phyloP scores from a whole-genome alignment of 2,797 vertebrate genomes.

The Cichlasoma orientale region DNA sequence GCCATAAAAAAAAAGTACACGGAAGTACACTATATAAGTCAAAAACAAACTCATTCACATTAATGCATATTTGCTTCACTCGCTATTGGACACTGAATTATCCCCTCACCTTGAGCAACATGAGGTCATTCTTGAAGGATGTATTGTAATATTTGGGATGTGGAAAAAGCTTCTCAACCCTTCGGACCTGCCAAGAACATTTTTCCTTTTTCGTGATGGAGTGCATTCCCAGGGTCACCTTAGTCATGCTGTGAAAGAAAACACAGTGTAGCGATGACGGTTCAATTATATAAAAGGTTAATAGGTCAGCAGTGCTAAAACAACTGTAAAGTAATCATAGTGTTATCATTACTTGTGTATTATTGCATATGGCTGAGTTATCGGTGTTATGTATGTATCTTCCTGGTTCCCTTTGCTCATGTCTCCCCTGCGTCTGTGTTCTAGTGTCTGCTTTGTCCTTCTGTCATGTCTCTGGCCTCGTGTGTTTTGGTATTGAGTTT shows the following conservation, averaged over 20 bases:
- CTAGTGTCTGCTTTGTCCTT: too few species aligned
- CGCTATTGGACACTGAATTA: not conserved
- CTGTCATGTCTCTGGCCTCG: too few species aligned
- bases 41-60: too few species aligned
- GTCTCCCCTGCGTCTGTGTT: too few species aligned
- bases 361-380: too few species aligned
- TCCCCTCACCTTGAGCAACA: conserved; percentile 73
- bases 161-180: not conserved
- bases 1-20: not conserved
- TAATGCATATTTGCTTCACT: not conserved
- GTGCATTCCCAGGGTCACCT: conserved; percentile 70
- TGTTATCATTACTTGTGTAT: too few species aligned
- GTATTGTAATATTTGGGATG: conserved; percentile 49
- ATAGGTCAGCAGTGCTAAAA: not conserved
- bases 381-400: too few species aligned
- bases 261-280: not conserved
- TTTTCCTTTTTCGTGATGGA: conserved; percentile 16
- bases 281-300: not conserved
- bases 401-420: too few species aligned
- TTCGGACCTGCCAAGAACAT: conserved; percentile 19
- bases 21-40: too few species aligned
- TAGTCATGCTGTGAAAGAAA: conserved; percentile 4
- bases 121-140: conserved; percentile 58
- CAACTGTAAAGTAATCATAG: too few species aligned
- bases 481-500: too few species aligned